Percentiles rank a stretch among this genome's conserved stretches.
Conservation (phyloP, 2,113 vertebrate species). For the Atrichornis clamosus region DNA sequence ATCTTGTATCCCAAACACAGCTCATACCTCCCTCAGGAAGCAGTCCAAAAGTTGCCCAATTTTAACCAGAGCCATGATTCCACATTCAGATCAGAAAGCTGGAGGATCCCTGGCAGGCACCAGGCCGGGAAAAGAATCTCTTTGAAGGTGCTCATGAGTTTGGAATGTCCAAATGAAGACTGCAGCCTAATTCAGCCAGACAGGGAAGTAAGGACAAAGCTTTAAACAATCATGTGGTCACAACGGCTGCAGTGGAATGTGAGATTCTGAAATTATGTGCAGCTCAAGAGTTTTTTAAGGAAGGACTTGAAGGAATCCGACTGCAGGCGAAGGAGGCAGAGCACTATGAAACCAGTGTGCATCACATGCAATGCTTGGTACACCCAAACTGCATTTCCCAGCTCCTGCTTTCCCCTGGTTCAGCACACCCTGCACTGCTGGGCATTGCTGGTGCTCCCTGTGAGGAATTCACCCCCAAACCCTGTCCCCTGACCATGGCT, state of each 20-base stretch:
- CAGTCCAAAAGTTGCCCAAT: background rate
- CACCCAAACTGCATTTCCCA: background rate
- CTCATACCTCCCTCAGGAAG: background rate
- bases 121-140: background rate
- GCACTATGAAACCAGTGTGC: background rate
- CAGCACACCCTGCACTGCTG: background rate
- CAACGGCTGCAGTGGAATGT: conserved; percentile 13
- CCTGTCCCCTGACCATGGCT: background rate
- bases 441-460: fast-evolving
- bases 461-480: background rate
- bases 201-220: conserved; percentile 34
- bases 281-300: conserved; percentile 1
- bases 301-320: background rate
- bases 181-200: conserved; percentile 47
- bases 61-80: background rate
- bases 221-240: conserved; percentile 16
- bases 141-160: conserved; percentile 54
- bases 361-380: background rate
- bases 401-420: background rate
- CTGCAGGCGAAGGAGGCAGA: background rate
- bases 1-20: background rate
- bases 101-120: background rate
- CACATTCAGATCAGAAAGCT: background rate
- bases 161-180: conserved; percentile 49
- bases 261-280: background rate